Evolutionary conservation across 2,797 vertebrate genomes (phyloP).

Genomic region (Bucorvus abyssinicus): DNA sequence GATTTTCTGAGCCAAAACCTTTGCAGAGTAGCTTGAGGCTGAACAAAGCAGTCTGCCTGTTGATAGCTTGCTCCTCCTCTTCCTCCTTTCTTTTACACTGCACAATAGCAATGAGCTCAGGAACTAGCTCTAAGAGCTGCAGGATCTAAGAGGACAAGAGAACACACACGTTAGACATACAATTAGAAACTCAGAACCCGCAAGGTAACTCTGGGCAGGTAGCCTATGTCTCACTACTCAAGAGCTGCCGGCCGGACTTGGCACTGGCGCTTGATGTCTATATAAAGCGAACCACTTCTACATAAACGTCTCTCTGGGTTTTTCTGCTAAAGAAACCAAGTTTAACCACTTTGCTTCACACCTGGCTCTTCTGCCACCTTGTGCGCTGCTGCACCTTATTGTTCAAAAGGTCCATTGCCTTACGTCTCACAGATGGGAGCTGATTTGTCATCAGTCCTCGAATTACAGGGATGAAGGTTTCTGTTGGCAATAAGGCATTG

Average conservation of each 20-base stretch:
- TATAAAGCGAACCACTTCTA: not conserved
- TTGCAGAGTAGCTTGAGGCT: constrained; percentile 94
- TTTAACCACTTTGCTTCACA: constrained; percentile 66
- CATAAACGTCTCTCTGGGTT: not conserved
- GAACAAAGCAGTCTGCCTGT: constrained; percentile 93
- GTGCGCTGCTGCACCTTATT: constrained; percentile 88
- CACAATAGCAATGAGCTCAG: constrained; percentile 82
- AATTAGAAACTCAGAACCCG: not conserved
- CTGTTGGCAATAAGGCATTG: constrained; percentile 88
- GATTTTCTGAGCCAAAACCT: constrained; percentile 82
- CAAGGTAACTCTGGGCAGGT: not conserved
- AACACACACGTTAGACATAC: not conserved
- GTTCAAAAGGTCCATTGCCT: constrained; percentile 95
- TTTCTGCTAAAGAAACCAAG: not conserved
- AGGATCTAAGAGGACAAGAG: constrained; percentile 74
- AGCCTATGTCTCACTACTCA: not conserved
- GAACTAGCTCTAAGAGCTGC: constrained; percentile 82
- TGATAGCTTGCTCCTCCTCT: constrained; percentile 86
- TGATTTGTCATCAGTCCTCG: constrained; percentile 86
- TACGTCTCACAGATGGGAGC: constrained; percentile 88
- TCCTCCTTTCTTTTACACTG: constrained; percentile 68
- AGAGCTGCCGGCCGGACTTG: not conserved
- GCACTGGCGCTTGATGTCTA: not conserved
- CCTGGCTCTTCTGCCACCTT: constrained; percentile 83
- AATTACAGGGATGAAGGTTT: constrained; percentile 90